phyloP scores from a whole-genome alignment of 2,797 vertebrate species.

The Scyliorhinus canicula region DNA sequence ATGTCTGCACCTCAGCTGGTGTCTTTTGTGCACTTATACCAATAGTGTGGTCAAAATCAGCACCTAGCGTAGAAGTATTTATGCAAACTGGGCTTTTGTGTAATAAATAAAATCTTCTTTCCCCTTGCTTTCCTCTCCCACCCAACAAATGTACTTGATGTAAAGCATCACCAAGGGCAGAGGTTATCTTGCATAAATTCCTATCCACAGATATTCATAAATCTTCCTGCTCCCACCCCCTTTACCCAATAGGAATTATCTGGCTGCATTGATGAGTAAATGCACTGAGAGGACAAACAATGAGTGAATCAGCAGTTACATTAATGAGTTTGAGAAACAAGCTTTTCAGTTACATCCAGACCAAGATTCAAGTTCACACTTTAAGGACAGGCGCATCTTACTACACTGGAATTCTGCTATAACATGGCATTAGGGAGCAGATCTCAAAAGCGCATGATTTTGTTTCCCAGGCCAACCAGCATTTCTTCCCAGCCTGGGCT shows the following conservation, averaged over 20 bases:
- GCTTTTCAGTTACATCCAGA: background rate
- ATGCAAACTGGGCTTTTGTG: background rate
- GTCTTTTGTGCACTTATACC: background rate
- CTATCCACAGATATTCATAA: background rate
- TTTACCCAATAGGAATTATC: background rate
- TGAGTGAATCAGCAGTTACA: background rate
- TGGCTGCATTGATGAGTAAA: background rate
- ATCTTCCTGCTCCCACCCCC: too few species aligned
- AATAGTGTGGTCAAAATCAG: background rate
- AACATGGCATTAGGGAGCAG: background rate
- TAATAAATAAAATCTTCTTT: background rate
- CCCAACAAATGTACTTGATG: background rate
- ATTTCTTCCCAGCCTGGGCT: too few species aligned
- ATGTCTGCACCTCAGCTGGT: background rate
- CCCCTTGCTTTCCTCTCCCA: background rate
- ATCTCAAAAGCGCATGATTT: background rate
- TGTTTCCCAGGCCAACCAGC: background rate
- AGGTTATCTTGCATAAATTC: background rate
- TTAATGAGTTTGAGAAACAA: background rate
- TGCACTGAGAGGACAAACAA: background rate
- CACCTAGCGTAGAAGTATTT: background rate
- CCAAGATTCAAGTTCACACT: background rate
- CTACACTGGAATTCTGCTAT: background rate
- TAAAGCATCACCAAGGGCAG: background rate
- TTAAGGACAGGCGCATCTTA: background rate